Evolutionary conservation across 2,888 invertebrate genomes (phyloP).

Genomic region (Crioceris asparagi): DNA sequence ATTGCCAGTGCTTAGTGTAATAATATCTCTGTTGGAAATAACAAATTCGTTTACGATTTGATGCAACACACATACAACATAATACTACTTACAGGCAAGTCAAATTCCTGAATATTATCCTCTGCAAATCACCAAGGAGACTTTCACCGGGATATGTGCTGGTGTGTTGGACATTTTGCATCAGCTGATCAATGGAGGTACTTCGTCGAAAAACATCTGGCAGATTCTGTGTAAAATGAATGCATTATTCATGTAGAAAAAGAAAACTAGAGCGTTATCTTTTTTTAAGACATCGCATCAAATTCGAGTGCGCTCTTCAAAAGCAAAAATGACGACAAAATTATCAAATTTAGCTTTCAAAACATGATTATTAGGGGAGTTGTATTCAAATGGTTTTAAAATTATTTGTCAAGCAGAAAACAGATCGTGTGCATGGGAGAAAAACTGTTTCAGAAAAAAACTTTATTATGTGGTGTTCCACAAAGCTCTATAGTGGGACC

Average conservation of each 20-base stretch:
- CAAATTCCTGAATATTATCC: slow-evolving; percentile 33
- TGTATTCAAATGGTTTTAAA: too few species aligned
- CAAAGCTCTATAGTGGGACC: too few species aligned
- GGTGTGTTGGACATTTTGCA: slow-evolving; percentile 32
- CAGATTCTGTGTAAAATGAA: slow-evolving; percentile 17
- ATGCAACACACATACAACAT: neutral
- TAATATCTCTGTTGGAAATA: slow-evolving; percentile 28
- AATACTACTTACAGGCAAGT: slow-evolving; percentile 32
- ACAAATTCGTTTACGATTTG: neutral
- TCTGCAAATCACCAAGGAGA: slow-evolving; percentile 37
- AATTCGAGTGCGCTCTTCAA: too few species aligned
- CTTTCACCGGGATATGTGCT: slow-evolving; percentile 37
- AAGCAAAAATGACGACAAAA: too few species aligned
- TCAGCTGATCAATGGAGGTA: slow-evolving; percentile 36
- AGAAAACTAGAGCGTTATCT: too few species aligned
- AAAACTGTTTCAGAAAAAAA: too few species aligned
- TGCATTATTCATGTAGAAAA: neutral
- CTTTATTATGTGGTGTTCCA: too few species aligned
- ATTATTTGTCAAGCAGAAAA: too few species aligned
- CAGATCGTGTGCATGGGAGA: too few species aligned
- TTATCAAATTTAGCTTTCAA: too few species aligned
- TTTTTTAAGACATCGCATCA: too few species aligned
- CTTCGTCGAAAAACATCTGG: slow-evolving; percentile 22
- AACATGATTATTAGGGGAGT: too few species aligned
- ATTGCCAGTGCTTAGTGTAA: slow-evolving; percentile 33